These are phyloP conservation scores for Xyrauchen texanus DNA, from an alignment of 2,113 vertebrate species.

Conservation along the genomic window DNA sequence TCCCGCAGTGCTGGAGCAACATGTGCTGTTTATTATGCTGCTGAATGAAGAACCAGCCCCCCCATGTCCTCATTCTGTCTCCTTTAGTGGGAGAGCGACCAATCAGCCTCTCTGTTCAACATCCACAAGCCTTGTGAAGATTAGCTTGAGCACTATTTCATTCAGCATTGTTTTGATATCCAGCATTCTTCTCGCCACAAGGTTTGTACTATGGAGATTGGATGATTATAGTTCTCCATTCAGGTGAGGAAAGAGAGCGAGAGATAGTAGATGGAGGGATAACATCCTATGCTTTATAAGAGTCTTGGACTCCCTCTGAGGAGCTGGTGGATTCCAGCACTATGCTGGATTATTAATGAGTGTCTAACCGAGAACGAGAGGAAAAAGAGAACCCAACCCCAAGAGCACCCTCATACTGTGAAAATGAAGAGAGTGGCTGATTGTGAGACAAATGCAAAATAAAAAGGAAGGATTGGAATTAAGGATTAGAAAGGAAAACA, in stretches of 20 bases:
- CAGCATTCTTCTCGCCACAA: background rate
- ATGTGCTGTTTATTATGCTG: slow-evolving; percentile 39
- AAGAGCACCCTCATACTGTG: background rate
- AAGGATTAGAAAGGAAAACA: background rate
- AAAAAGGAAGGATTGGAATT: slow-evolving; percentile 5
- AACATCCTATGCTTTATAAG: background rate
- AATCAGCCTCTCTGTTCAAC: slow-evolving; percentile 2
- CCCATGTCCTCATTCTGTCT: slow-evolving; percentile 45
- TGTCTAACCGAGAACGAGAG: slow-evolving; percentile 16
- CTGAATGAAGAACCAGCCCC: slow-evolving; percentile 14
- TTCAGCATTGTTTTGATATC: slow-evolving; percentile 7
- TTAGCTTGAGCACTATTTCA: background rate
- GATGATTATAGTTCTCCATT: too few relatives aligned
- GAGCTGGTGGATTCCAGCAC: slow-evolving; percentile 44
- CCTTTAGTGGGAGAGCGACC: background rate
- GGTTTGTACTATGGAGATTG: background rate
- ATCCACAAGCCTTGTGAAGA: background rate
- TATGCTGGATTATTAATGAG: slow-evolving; percentile 49
- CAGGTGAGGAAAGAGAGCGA: too few relatives aligned
- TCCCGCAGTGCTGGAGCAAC: background rate
- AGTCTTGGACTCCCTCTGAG: slow-evolving; percentile 21
- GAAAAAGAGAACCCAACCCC: slow-evolving; percentile 12
- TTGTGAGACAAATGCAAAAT: background rate
- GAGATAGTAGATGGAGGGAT: too few relatives aligned
- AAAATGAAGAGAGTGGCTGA: slow-evolving; percentile 20